Evolutionary conservation across 2,113 vertebrate genomes (phyloP).

Genomic region (Lipotes vexillifer): DNA sequence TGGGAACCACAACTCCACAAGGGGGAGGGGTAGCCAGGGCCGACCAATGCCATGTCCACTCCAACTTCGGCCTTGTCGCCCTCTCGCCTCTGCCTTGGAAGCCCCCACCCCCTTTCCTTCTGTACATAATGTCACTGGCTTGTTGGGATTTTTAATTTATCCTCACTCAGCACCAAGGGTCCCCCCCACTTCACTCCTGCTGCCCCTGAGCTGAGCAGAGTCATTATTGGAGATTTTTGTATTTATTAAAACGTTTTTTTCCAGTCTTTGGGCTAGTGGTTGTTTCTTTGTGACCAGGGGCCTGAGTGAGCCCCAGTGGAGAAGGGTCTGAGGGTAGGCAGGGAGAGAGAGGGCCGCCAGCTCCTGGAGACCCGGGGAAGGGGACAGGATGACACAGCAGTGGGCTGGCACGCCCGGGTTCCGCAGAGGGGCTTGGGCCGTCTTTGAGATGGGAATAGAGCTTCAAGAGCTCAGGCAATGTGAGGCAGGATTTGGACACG

Average conservation of each 20-base stretch:
- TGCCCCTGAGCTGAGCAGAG: constrained; percentile 76
- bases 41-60: neutral
- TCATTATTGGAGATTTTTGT: constrained; percentile 71
- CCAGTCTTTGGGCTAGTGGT: constrained; percentile 34
- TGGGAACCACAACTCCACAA: constrained; percentile 47
- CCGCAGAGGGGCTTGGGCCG: neutral
- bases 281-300: constrained; percentile 8
- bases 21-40: constrained; percentile 1
- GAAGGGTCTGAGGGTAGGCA: neutral
- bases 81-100: constrained; percentile 31
- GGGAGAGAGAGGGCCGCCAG: neutral
- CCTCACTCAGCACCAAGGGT: constrained; percentile 74
- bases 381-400: neutral
- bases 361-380: neutral
- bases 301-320: neutral
- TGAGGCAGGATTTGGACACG: neutral
- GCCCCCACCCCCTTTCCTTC: constrained; percentile 15
- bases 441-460: neutral
- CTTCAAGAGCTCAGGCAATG: neutral
- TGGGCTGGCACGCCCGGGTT: neutral
- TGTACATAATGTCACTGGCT: constrained; percentile 67
- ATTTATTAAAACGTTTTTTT: constrained; percentile 73
- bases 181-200: constrained; percentile 52
- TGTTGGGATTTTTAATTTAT: constrained; percentile 75
- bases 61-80: neutral